These are phyloP conservation scores for Drosophila mimetica DNA, from an alignment of 2,888 invertebrate genomes.

Conservation along the genomic window DNA sequence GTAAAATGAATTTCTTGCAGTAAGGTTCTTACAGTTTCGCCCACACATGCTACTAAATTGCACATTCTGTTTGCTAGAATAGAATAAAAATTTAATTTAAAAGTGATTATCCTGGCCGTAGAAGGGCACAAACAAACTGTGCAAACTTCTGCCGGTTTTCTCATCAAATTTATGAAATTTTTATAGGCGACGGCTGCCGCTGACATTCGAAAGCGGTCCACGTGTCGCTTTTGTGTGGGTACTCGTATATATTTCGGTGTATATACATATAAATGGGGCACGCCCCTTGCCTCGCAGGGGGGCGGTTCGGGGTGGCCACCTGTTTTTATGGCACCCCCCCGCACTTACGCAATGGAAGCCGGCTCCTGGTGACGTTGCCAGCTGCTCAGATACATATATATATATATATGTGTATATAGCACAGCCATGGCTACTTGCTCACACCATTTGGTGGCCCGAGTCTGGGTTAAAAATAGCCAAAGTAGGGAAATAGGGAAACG, in stretches of 20 bases:
- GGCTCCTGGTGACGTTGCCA: constrained; percentile 47
- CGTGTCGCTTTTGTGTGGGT: constrained; percentile 22
- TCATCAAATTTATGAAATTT: constrained; percentile 5
- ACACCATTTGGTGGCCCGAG: too few species aligned
- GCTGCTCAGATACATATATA: constrained; percentile 13
- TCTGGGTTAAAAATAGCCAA: constrained; percentile 30
- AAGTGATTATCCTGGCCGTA: background rate
- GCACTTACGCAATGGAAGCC: constrained; percentile 49
- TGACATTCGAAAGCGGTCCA: constrained; percentile 21
- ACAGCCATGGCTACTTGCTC: too few species aligned
- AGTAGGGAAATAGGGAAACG: constrained; percentile 1
- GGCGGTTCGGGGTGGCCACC: constrained; percentile 37
- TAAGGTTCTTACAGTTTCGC: background rate
- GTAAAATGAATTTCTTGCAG: background rate
- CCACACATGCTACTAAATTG: too few species aligned
- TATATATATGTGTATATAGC: background rate
- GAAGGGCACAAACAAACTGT: background rate
- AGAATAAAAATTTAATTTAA: background rate
- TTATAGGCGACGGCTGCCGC: constrained; percentile 14
- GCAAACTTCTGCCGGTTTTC: constrained; percentile 6
- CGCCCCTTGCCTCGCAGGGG: constrained; percentile 25
- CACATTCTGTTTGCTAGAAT: background rate
- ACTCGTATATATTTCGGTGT: background rate
- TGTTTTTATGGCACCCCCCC: constrained; percentile 47
- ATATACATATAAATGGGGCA: constrained; percentile 35